Evolutionary conservation across 2,113 vertebrate genomes (phyloP).

Genomic region (Actinemys pallida): DNA sequence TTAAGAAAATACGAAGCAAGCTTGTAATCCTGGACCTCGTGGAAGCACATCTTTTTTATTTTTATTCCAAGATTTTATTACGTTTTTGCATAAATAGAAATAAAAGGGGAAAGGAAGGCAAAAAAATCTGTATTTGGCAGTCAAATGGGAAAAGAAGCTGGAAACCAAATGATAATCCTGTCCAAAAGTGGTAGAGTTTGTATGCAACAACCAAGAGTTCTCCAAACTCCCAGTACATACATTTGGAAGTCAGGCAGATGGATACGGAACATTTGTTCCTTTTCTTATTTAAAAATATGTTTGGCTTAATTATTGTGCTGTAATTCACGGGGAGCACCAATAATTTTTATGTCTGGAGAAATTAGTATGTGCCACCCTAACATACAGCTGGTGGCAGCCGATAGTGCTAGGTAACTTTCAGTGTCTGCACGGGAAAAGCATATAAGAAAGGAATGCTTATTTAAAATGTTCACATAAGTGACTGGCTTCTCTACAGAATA

Average conservation of each 20-base stretch:
- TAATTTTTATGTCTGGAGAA: conserved; percentile 7
- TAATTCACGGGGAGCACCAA: background rate
- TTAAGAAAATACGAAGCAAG: background rate
- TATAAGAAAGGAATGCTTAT: background rate
- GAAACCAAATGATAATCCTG: background rate
- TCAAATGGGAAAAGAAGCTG: background rate
- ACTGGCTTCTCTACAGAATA: background rate
- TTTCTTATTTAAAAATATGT: background rate
- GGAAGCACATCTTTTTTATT: background rate
- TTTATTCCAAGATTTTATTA: background rate
- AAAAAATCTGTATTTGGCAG: background rate
- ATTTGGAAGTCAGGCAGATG: background rate
- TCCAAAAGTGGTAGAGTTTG: background rate
- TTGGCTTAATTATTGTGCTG: background rate
- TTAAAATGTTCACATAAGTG: background rate
- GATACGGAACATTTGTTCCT: background rate
- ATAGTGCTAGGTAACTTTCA: background rate
- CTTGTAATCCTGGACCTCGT: background rate
- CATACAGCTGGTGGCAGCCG: background rate
- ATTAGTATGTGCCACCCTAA: conserved; percentile 6
- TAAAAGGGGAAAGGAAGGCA: background rate
- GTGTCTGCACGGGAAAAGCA: background rate
- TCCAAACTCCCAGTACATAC: background rate
- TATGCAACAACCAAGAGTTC: background rate
- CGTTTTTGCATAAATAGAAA: background rate